Conservation (phyloP, 2,797 vertebrate genomes). For the Natrix natrix region DNA sequence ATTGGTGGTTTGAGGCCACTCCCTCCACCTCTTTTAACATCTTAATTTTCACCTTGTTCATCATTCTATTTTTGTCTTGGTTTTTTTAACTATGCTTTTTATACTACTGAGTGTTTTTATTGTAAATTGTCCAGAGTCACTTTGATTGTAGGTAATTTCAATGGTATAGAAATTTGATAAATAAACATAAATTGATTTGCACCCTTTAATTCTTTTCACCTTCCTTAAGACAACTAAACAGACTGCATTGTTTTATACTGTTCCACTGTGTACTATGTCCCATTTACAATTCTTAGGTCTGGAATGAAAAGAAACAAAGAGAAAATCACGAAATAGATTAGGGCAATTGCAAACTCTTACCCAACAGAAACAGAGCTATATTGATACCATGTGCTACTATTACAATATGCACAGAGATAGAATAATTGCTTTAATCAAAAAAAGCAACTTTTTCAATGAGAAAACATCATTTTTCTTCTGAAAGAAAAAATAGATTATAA, state of each 20-base stretch:
- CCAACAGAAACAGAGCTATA: conserved; percentile 21
- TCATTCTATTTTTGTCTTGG: not conserved
- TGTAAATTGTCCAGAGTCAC: not conserved
- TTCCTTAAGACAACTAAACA: not conserved
- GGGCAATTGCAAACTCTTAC: not conserved
- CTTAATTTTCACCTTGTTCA: not conserved
- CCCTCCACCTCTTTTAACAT: not conserved
- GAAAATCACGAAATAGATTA: conserved; percentile 26
- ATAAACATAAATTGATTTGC: not conserved
- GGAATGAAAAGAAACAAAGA: not conserved
- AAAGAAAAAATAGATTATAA: conserved; percentile 15
- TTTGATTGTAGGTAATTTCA: not conserved
- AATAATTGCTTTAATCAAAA: conserved; percentile 28
- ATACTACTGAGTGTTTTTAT: not conserved
- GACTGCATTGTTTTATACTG: not conserved
- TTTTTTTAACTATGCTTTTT: not conserved
- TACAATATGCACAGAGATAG: conserved; percentile 18
- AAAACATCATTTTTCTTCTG: not conserved
- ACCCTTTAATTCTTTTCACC: not conserved
- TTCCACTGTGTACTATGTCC: not conserved
- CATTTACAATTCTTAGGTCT: not conserved
- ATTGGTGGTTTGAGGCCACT: not conserved
- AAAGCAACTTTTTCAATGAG: conserved; percentile 20
- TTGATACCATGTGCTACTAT: not conserved
- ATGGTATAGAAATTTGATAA: not conserved